Conservation (phyloP, 2,888 invertebrate species). For the Willowsia nigromaculata region DNA sequence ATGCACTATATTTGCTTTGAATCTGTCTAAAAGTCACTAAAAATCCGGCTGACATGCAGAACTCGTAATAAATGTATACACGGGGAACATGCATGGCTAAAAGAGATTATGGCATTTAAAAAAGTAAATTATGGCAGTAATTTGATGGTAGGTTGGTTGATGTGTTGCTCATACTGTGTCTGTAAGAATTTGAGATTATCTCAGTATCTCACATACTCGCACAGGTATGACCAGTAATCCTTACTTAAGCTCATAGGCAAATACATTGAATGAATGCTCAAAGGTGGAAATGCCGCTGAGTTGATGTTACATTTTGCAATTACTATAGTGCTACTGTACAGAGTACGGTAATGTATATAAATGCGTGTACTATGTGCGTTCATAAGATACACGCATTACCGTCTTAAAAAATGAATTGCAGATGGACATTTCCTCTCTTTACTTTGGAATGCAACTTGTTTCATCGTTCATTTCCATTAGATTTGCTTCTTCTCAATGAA, state of each 20-base stretch:
- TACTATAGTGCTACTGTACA: too few relatives aligned
- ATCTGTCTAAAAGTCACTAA: constrained; percentile 19
- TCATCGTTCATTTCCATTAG: neutral
- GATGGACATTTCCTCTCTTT: neutral
- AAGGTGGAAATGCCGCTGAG: neutral
- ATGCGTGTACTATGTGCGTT: neutral
- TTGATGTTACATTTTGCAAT: neutral
- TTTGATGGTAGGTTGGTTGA: constrained; percentile 30
- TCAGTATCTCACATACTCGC: neutral
- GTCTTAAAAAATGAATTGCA: neutral
- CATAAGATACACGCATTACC: neutral
- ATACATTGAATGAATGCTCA: neutral
- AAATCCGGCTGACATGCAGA: constrained; percentile 1
- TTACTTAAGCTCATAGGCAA: neutral
- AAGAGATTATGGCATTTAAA: constrained; percentile 1
- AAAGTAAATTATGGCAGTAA: constrained; percentile 34
- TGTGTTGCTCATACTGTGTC: neutral
- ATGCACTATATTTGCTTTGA: neutral
- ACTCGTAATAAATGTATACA: neutral
- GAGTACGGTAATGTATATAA: too few relatives aligned
- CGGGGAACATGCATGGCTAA: neutral
- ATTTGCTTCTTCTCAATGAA: neutral
- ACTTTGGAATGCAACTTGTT: neutral
- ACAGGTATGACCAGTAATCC: neutral
- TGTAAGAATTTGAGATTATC: neutral